Percentiles rank a stretch among this genome's conserved stretches.
Evolutionary conservation across 2,888 invertebrate genomes (phyloP).

Genomic region (Pammene fasciana): DNA sequence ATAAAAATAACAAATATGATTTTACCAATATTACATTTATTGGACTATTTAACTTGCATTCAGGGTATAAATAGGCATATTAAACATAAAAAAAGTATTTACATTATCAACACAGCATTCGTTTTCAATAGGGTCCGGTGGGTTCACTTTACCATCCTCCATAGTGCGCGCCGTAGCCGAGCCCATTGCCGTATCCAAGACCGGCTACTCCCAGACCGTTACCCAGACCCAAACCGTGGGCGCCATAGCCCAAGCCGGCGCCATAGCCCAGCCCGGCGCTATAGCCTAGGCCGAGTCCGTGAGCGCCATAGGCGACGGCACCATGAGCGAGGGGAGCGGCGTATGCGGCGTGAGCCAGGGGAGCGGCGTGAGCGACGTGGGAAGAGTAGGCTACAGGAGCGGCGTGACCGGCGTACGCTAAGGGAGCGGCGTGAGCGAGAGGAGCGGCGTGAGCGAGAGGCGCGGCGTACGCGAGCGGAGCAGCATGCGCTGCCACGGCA

Average conservation of each 20-base stretch:
- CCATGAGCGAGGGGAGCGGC: slow-evolving; percentile 40
- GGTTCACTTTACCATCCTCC: slow-evolving; percentile 23
- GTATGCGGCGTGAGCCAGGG: slow-evolving; percentile 47
- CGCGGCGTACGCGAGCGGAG: slow-evolving; percentile 49
- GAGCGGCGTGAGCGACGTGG: slow-evolving; percentile 49
- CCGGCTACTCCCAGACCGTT: slow-evolving; percentile 43
- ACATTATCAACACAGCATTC: slow-evolving; percentile 15
- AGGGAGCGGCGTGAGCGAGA: slow-evolving; percentile 42
- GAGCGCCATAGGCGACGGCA: slow-evolving; percentile 1
- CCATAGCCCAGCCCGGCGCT: slow-evolving; percentile 24
- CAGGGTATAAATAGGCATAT: slow-evolving; percentile 6
- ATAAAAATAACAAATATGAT: not conserved
- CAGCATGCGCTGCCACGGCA: slow-evolving; percentile 39
- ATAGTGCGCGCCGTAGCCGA: slow-evolving; percentile 23
- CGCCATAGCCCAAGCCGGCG: slow-evolving; percentile 17
- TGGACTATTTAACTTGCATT: slow-evolving; percentile 16
- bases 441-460: slow-evolving; percentile 50
- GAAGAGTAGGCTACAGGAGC: slow-evolving; percentile 38
- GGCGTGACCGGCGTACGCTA: slow-evolving; percentile 43
- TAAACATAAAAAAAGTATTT: slow-evolving; percentile 1
- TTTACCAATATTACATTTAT: slow-evolving; percentile 31
- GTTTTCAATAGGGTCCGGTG: slow-evolving; percentile 8
- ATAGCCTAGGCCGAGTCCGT: slow-evolving; percentile 23
- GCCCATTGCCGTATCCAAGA: slow-evolving; percentile 21
- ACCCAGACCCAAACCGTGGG: slow-evolving; percentile 43